Conservation (phyloP, 2,113 vertebrate species). For the Tapirus terrestris region DNA sequence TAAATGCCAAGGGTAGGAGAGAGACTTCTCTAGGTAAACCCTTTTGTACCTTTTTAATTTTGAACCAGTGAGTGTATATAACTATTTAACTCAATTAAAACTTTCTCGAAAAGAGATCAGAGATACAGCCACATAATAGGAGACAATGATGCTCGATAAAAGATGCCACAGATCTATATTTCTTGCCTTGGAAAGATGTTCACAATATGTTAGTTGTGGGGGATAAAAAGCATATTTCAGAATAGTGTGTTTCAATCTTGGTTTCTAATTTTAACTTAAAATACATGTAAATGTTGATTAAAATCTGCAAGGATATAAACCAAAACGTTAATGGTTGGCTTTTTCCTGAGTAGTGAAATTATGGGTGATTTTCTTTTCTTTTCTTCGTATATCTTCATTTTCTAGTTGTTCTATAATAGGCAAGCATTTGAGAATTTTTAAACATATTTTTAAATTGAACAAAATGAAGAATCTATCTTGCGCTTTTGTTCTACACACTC, state of each 20-base stretch:
- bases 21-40: neutral
- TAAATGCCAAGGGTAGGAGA: neutral
- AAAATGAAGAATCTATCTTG: neutral
- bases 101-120: neutral
- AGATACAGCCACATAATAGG: neutral
- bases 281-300: neutral
- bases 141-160: neutral
- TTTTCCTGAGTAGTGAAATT: neutral
- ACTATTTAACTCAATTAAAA: neutral
- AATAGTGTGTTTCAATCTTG: neutral
- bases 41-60: neutral
- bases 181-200: neutral
- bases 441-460: neutral
- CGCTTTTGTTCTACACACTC: neutral
- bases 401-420: neutral
- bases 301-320: neutral
- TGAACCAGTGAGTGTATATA: neutral
- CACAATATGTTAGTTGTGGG: neutral
- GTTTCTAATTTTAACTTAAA: conserved; percentile 47
- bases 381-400: neutral
- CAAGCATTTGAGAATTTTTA: neutral
- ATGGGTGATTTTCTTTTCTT: conserved; percentile 13
- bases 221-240: conserved; percentile 13
- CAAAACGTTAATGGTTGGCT: neutral
- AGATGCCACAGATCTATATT: neutral